Conservation (phyloP, 2,888 invertebrate genomes). For the Zygogramma bicolorata region DNA sequence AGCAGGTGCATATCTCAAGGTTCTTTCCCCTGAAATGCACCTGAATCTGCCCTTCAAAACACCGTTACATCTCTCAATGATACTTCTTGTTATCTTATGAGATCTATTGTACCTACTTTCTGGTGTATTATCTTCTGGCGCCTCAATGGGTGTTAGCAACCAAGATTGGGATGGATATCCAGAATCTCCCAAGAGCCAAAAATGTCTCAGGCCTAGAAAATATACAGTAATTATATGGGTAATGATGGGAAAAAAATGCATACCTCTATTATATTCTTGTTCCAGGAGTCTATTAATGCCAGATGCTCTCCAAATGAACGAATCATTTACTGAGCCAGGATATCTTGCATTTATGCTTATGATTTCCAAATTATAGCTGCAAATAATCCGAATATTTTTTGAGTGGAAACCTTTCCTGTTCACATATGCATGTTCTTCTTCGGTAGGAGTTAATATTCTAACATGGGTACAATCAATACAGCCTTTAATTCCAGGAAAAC, state of each 20-base stretch:
- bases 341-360: conserved; percentile 23
- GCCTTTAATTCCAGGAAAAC: conserved; percentile 5
- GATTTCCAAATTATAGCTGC: conserved; percentile 18
- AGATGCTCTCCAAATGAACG: conserved; percentile 4
- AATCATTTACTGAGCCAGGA: conserved; percentile 17
- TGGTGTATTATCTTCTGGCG: conserved; percentile 15
- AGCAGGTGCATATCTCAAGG: no score
- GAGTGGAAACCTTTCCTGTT: conserved; percentile 24
- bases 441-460: neutral
- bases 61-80: neutral
- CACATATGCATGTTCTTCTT: conserved; percentile 22
- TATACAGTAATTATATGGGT: neutral
- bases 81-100: conserved; percentile 17
- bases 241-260: neutral
- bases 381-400: conserved; percentile 22
- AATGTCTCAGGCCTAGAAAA: conserved; percentile 6
- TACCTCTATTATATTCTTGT: neutral
- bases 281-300: neutral
- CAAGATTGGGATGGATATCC: conserved; percentile 28
- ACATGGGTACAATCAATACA: conserved; percentile 19
- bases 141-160: conserved; percentile 26
- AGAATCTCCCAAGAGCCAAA: conserved; percentile 10
- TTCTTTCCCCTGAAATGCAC: no score
- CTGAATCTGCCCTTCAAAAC: no score
- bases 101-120: conserved; percentile 22